Evolutionary conservation across 1,140 invertebrate species (phyloP).

Genomic region (Scaptomyza graminum): DNA sequence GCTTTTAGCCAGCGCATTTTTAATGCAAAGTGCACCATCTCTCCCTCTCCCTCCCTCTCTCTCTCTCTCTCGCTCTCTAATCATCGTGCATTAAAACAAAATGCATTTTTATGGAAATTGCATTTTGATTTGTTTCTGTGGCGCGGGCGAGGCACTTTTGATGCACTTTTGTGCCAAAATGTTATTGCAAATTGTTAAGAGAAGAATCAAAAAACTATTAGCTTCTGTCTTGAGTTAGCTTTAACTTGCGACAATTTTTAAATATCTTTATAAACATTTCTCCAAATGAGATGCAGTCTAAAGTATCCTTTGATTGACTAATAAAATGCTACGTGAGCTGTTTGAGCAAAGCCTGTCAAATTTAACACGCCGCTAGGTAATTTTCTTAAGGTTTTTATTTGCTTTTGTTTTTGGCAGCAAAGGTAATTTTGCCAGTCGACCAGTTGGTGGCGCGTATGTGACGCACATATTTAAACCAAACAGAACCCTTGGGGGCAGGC

Average conservation of each 20-base stretch:
- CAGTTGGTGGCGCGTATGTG: slow-evolving; percentile 64
- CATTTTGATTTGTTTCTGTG: slow-evolving; percentile 40
- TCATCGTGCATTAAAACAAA: slow-evolving; percentile 14
- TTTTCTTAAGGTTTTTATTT: slow-evolving; percentile 47
- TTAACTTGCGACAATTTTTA: not conserved
- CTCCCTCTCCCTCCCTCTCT: not conserved
- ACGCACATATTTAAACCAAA: slow-evolving; percentile 74
- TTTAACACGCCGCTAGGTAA: slow-evolving; percentile 66
- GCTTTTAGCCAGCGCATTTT: slow-evolving; percentile 78
- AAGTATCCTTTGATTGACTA: slow-evolving; percentile 79
- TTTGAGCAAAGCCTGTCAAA: slow-evolving; percentile 49
- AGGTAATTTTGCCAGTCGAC: slow-evolving; percentile 64
- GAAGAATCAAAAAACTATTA: not conserved
- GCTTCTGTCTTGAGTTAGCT: not conserved
- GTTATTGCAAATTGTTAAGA: slow-evolving; percentile 17
- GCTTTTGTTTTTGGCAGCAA: slow-evolving; percentile 41
- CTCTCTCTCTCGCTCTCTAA: not conserved
- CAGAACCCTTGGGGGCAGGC: slow-evolving; percentile 40
- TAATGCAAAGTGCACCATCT: slow-evolving; percentile 70
- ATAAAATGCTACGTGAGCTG: slow-evolving; percentile 77
- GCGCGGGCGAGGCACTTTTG: slow-evolving; percentile 6
- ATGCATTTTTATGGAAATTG: slow-evolving; percentile 61
- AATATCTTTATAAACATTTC: not conserved
- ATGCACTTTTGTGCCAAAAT: slow-evolving; percentile 25
- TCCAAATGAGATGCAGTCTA: slow-evolving; percentile 61